phyloP scores from a whole-genome alignment of 2,888 invertebrate species.

The Panzeria rudis region DNA sequence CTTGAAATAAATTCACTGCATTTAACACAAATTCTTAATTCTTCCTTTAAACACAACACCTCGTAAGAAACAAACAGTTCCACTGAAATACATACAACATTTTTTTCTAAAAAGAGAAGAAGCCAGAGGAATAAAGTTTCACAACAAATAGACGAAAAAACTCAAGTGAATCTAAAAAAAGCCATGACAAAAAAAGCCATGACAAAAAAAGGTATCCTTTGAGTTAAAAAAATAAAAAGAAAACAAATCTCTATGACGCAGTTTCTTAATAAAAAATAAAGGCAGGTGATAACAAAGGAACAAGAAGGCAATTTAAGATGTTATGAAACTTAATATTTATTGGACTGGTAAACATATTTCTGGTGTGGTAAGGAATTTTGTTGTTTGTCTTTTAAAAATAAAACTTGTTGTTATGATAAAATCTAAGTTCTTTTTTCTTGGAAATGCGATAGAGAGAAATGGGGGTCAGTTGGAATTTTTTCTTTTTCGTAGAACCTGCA shows the following conservation, averaged over 20 bases:
- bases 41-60: conserved; percentile 26
- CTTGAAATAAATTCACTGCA: conserved; percentile 57
- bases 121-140: conserved; percentile 26
- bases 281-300: conserved; percentile 62
- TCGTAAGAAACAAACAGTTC: conserved; percentile 10
- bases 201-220: conserved; percentile 33
- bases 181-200: neutral
- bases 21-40: conserved; percentile 2
- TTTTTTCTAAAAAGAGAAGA: conserved; percentile 12
- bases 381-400: conserved; percentile 2
- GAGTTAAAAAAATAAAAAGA: neutral
- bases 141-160: conserved; percentile 20
- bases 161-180: neutral
- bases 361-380: conserved; percentile 5
- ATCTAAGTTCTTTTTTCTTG: neutral
- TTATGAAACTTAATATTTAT: conserved; percentile 61
- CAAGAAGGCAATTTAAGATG: conserved; percentile 14
- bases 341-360: neutral
- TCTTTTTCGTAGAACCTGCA: too few species aligned
- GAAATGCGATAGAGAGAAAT: neutral
- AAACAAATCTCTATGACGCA: conserved; percentile 56
- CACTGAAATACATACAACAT: neutral
- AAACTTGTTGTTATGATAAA: conserved; percentile 47
- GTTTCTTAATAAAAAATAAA: conserved; percentile 51
- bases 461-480: too few species aligned